Conservation (phyloP, 2,888 invertebrate species). For the Cheilosia variabilis region DNA sequence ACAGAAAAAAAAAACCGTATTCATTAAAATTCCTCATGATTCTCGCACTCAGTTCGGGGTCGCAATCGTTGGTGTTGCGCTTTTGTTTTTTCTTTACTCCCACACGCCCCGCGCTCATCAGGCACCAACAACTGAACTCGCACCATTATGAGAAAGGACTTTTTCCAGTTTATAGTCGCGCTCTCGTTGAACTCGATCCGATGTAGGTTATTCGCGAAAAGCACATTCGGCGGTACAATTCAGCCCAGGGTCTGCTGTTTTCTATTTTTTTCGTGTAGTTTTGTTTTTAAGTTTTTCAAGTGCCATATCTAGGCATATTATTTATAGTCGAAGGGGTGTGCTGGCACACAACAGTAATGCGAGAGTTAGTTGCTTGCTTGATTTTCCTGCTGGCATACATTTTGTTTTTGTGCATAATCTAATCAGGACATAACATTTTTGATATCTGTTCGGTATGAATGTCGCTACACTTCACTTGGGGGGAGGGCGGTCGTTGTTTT, state of each 20-base stretch:
- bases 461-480: constrained; percentile 11
- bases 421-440: constrained; percentile 69
- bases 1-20: neutral
- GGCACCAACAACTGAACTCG: too few species aligned
- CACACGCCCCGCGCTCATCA: neutral
- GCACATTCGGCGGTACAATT: constrained; percentile 35
- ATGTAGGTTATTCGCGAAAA: constrained; percentile 54
- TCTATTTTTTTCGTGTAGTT: constrained; percentile 13
- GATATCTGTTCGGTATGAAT: constrained; percentile 39
- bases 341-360: neutral
- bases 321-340: constrained; percentile 26
- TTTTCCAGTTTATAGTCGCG: constrained; percentile 27
- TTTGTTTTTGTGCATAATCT: constrained; percentile 47
- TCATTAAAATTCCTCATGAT: constrained; percentile 67
- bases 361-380: constrained; percentile 25
- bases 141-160: constrained; percentile 32
- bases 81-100: constrained; percentile 24
- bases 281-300: constrained; percentile 30
- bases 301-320: constrained; percentile 44
- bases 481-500: neutral
- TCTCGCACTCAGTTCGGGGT: constrained; percentile 49
- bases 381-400: constrained; percentile 27
- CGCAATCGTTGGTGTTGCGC: constrained; percentile 57
- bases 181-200: constrained; percentile 51
- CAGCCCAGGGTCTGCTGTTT: constrained; percentile 11